These are phyloP conservation scores for Rallus limicola DNA, from an alignment of 2,113 vertebrate genomes.

Conservation along the genomic window DNA sequence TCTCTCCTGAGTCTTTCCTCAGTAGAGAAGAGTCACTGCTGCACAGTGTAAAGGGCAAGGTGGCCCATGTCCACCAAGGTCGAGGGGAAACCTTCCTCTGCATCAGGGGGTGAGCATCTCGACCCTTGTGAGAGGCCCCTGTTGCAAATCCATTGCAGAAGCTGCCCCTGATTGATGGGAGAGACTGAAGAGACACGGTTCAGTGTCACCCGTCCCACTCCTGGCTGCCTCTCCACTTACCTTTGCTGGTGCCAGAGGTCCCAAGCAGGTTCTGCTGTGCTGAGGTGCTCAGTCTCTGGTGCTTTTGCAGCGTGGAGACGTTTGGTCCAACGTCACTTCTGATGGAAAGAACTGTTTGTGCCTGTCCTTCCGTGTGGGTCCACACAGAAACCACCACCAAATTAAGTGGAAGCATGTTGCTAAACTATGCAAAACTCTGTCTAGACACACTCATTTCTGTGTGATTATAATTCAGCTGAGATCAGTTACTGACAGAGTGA, in stretches of 20 bases:
- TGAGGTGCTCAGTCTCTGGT: not conserved
- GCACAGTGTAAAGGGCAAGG: too few relatives aligned
- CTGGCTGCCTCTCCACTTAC: not conserved
- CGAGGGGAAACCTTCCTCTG: not conserved
- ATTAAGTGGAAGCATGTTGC: not conserved
- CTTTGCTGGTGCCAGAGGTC: not conserved
- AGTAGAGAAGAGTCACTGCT: not conserved
- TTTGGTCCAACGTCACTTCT: not conserved
- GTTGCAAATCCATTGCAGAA: not conserved
- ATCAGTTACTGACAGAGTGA: not conserved
- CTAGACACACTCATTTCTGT: conserved; percentile 26
- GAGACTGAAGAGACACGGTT: not conserved
- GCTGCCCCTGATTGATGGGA: not conserved
- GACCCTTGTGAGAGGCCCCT: not conserved
- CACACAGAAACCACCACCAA: not conserved
- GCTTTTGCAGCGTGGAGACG: not conserved
- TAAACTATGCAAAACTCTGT: not conserved
- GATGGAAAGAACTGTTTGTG: not conserved
- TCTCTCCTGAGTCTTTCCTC: not conserved
- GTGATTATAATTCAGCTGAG: conserved; percentile 19
- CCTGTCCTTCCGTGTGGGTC: not conserved
- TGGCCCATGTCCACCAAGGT: not conserved
- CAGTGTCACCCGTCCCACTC: not conserved
- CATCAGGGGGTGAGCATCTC: not conserved
- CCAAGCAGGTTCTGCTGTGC: not conserved